phyloP scores from a whole-genome alignment of 2,113 vertebrate species.

The Sigmodon hispidus region DNA sequence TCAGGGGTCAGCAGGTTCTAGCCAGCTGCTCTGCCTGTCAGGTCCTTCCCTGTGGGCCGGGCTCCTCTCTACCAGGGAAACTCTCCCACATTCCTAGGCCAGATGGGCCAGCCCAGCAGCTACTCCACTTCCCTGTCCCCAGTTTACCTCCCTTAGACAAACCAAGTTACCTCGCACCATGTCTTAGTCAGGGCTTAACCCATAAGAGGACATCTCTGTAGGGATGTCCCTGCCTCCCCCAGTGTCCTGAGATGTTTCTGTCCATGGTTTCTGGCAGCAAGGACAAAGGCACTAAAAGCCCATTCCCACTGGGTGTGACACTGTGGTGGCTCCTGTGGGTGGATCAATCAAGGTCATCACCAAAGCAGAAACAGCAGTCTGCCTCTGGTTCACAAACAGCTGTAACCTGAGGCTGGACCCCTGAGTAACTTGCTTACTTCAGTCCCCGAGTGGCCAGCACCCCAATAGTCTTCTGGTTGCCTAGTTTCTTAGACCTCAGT shows the following conservation, averaged over 20 bases:
- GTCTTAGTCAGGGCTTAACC: neutral
- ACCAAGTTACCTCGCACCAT: neutral
- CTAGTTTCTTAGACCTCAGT: neutral
- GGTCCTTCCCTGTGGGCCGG: neutral
- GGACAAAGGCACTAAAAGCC: neutral
- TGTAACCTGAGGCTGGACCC: neutral
- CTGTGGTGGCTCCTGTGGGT: neutral
- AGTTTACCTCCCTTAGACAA: slow-evolving; percentile 50
- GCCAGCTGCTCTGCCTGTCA: neutral
- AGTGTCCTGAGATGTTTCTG: neutral
- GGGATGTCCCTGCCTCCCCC: neutral
- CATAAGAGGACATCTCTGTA: neutral
- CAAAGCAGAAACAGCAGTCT: neutral
- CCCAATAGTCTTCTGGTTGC: neutral
- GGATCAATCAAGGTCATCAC: neutral
- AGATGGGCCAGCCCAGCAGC: slow-evolving; percentile 10
- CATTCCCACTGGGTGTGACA: neutral
- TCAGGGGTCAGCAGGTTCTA: slow-evolving; percentile 27
- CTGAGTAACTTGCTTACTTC: neutral
- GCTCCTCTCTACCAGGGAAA: slow-evolving; percentile 44
- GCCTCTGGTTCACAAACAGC: neutral
- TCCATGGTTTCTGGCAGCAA: neutral
- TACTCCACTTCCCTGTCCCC: slow-evolving; percentile 66
- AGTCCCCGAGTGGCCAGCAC: neutral
- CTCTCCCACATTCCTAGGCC: slow-evolving; percentile 66